phyloP scores from a whole-genome alignment of 2,888 invertebrate species.

The Hololepta plana region DNA sequence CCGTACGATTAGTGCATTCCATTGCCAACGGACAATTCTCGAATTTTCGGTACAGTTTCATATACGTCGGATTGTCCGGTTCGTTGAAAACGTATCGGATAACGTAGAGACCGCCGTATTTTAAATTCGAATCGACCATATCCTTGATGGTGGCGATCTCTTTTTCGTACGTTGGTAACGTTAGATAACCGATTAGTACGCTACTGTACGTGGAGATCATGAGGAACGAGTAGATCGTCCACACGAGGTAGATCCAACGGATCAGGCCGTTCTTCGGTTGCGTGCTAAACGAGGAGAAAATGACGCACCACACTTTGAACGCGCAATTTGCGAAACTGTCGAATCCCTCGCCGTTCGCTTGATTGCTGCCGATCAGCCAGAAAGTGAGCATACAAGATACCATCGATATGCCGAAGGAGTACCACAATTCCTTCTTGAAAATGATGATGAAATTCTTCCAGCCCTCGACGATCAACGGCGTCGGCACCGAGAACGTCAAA shows the following conservation, averaged over 20 bases:
- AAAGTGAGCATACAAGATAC: conserved; percentile 9
- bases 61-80: conserved; percentile 4
- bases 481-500: conserved; percentile 36
- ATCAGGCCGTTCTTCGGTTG: conserved; percentile 1
- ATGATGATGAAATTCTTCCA: conserved; percentile 34
- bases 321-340: neutral
- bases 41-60: conserved; percentile 6
- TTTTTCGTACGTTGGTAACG: conserved; percentile 31
- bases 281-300: conserved; percentile 1
- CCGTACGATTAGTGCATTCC: conserved; percentile 10
- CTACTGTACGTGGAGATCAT: conserved; percentile 37
- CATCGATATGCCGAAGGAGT: conserved; percentile 20
- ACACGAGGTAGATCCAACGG: conserved; percentile 26
- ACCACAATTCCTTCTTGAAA: conserved; percentile 31
- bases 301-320: neutral
- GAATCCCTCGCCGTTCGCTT: neutral
- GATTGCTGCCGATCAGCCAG: conserved; percentile 12
- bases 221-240: conserved; percentile 33
- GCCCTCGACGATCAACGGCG: conserved; percentile 28
- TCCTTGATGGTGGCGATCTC: conserved; percentile 35
- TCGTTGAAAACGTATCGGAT: conserved; percentile 2
- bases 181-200: conserved; percentile 36
- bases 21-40: conserved; percentile 8
- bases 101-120: conserved; percentile 20
- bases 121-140: conserved; percentile 28